These are phyloP conservation scores for Anas platyrhynchos DNA, from an alignment of 2,113 vertebrate genomes.

Conservation along the genomic window DNA sequence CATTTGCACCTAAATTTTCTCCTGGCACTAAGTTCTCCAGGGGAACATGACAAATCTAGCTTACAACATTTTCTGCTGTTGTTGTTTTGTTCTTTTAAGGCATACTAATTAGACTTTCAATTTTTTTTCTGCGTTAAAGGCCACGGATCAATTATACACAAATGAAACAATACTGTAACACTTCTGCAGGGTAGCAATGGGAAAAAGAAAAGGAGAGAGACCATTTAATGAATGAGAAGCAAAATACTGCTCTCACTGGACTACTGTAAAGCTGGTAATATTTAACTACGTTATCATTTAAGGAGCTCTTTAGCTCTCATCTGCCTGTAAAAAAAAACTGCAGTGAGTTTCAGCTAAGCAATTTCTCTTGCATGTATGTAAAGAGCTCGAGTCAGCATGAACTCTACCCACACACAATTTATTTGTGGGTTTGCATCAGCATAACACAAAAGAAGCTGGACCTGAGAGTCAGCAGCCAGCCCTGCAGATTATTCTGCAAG, in stretches of 20 bases:
- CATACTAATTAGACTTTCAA: not conserved
- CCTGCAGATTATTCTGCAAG: not conserved
- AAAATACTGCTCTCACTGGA: not conserved
- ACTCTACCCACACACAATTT: not conserved
- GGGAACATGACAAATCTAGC: not conserved
- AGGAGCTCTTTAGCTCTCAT: not conserved
- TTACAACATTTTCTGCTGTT: not conserved
- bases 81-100: not conserved
- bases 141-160: not conserved
- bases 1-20: not conserved
- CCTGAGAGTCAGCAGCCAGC: not conserved
- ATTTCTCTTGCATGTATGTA: not conserved
- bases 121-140: not conserved
- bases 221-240: not conserved
- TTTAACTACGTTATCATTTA: not conserved
- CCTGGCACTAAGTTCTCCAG: not conserved
- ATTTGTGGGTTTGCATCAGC: not conserved
- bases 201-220: not conserved
- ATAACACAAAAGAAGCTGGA: not conserved
- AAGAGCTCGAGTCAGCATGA: conserved; percentile 4
- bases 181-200: not conserved
- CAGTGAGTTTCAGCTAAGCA: not conserved
- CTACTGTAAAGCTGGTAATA: not conserved
- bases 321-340: not conserved
- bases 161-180: not conserved